Percentiles rank a stretch among this genome's conserved stretches.
Evolutionary conservation across 2,888 invertebrate species (phyloP).

Genomic region (Philereme vetulata): DNA sequence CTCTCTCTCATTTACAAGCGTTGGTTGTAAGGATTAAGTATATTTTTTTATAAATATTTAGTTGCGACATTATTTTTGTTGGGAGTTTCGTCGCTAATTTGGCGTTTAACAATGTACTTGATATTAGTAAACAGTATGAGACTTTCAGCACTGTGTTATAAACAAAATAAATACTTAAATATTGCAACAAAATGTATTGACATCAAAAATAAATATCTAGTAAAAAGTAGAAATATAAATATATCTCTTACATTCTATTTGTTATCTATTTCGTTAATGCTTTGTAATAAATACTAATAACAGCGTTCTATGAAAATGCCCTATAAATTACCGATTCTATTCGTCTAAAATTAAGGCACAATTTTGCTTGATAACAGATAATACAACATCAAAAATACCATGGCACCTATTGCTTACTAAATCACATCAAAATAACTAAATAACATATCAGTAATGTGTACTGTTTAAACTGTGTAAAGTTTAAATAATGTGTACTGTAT

Average conservation of each 20-base stretch:
- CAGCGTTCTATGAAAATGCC: slow-evolving; percentile 4
- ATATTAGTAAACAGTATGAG: too few species aligned
- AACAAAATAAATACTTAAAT: not conserved
- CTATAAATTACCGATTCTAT: slow-evolving; percentile 7
- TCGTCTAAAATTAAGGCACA: slow-evolving; percentile 26
- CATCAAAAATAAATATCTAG: slow-evolving; percentile 1
- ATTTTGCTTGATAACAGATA: slow-evolving; percentile 9
- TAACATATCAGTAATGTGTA: not conserved
- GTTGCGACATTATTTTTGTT: too few species aligned
- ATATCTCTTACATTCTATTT: not conserved
- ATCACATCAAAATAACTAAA: slow-evolving; percentile 7
- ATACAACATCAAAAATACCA: slow-evolving; percentile 3
- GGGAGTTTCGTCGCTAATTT: not conserved
- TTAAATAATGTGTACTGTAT: too few species aligned
- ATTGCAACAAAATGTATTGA: slow-evolving; percentile 6
- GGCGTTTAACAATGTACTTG: not conserved
- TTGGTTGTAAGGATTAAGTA: too few species aligned
- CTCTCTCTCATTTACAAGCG: too few species aligned
- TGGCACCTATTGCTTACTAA: slow-evolving; percentile 3
- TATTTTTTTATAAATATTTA: too few species aligned
- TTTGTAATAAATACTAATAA: not conserved
- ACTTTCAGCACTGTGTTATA: too few species aligned
- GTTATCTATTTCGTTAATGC: not conserved
- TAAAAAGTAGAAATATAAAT: slow-evolving; percentile 3
- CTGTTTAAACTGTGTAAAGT: too few species aligned